Evolutionary conservation across 2,888 invertebrate genomes (phyloP).

Genomic region (Rhamnusium bicolor): DNA sequence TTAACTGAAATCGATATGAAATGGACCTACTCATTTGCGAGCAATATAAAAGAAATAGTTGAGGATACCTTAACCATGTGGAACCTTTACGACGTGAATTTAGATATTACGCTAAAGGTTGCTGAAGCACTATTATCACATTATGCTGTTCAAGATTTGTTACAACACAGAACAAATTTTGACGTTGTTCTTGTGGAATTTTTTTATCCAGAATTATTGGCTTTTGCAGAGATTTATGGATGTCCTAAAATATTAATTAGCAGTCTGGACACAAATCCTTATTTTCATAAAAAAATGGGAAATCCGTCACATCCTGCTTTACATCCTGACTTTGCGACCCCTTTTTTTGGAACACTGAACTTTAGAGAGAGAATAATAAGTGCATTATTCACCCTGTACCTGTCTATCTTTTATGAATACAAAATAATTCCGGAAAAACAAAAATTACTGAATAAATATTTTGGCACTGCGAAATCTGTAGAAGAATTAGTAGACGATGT

Average conservation of each 20-base stretch:
- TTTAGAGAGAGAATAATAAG: not conserved
- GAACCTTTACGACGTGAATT: not conserved
- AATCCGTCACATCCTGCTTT: conserved; percentile 12
- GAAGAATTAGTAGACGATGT: not conserved
- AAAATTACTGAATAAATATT: not conserved
- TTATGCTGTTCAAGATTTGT: conserved; percentile 8
- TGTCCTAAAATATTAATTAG: conserved; percentile 12
- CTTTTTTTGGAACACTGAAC: not conserved
- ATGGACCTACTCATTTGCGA: conserved; percentile 44
- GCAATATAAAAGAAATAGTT: not conserved
- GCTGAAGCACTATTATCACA: not conserved
- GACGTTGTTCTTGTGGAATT: conserved; percentile 1
- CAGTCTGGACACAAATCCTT: not conserved
- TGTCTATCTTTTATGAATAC: not conserved
- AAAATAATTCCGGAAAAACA: not conserved
- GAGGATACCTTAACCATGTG: not conserved
- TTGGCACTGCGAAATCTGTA: not conserved
- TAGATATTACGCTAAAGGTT: not conserved
- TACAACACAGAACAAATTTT: not conserved
- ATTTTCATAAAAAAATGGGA: not conserved
- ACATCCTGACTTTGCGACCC: not conserved
- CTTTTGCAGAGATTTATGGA: conserved; percentile 3
- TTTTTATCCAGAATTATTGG: not conserved
- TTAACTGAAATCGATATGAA: conserved; percentile 32
- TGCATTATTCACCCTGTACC: not conserved